Evolutionary conservation across 2,888 invertebrate species (phyloP), one percentile per base, ranked within the genome.

Genomic region (Acronicta alni): DNA sequence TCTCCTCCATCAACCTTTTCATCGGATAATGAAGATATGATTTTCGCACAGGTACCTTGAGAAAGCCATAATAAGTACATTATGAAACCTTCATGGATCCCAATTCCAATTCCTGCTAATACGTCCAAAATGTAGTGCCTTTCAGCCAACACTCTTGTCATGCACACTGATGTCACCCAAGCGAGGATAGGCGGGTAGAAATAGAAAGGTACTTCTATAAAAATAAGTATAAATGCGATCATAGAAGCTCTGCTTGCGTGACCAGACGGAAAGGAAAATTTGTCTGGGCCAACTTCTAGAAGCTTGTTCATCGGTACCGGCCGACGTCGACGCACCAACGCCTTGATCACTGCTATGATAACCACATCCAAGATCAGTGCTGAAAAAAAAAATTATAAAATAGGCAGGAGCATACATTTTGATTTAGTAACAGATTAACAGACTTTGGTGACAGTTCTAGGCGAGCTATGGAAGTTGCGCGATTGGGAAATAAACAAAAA

Each of bases 191-290:
- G 95, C 18, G 96, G 95, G 66, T 95, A 91, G 67, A 95, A 95
- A 51, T 97, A 75, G 7, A 95, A 79, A 1, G 96, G 92, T 2
- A 64, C 37, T 10, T 59, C 59, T 17, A 97, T 75, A 0, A 97
- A 91, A 5, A 95, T 94, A 68, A 98, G 96, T 83, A 97, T 97
- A 59, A 96, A 96, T 4, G 96, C 94, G 18, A 99, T 93, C 85
- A 97, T 95, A 5, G 97, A 95, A 0, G 98, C 96, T 74, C 99
- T 93, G 23, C 99, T 98, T 0, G 98, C 96, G 88, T 99, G 99
- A 0, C 99, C 99, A 0, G 99, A 99, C 12, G 99, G 99, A 87
- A 99, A 99, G 46, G 95, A 95, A 87, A 96, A 99, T 80, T 98
- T 97, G 88, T 99, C 99, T 0, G 98, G 97, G 0, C 98, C 97